A percentile compares a stretch with the other conserved stretches of the same genome.
phyloP scores from a whole-genome alignment of 2,888 invertebrate species.

The Rhamnusium bicolor region DNA sequence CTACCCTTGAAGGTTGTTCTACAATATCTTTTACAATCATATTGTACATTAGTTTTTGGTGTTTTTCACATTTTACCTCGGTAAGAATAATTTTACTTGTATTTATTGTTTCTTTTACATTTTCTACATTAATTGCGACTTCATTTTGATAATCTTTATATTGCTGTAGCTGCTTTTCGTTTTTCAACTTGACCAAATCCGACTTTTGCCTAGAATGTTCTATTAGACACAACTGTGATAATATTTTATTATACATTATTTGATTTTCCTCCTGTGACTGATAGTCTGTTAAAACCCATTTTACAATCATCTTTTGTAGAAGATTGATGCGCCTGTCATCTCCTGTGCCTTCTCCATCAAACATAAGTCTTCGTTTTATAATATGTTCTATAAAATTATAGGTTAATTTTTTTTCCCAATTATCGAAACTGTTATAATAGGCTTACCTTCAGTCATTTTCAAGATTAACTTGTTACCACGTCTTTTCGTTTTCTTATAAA shows the following conservation, averaged over 20 bases:
- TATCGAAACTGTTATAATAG: neutral
- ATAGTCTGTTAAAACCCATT: slow-evolving; percentile 82
- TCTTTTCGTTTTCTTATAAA: too few species aligned
- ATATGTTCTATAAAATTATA: slow-evolving; percentile 84
- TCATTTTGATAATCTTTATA: slow-evolving; percentile 84
- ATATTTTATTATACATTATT: slow-evolving; percentile 81
- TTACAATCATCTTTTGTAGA: slow-evolving; percentile 85
- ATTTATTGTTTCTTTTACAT: slow-evolving; percentile 86
- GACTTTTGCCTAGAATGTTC: slow-evolving; percentile 91
- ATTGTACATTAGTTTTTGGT: slow-evolving; percentile 94
- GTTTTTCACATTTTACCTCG: slow-evolving; percentile 87
- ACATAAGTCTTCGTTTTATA: slow-evolving; percentile 89
- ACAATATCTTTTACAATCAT: slow-evolving; percentile 91
- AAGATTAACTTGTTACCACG: too few species aligned
- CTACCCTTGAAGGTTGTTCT: slow-evolving; percentile 89
- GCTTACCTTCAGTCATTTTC: slow-evolving; percentile 32
- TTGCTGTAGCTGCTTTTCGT: slow-evolving; percentile 85
- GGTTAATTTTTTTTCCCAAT: neutral
- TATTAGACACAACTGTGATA: slow-evolving; percentile 88
- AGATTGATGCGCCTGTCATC: slow-evolving; percentile 92
- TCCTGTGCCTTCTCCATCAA: slow-evolving; percentile 97
- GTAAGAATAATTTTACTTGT: slow-evolving; percentile 85
- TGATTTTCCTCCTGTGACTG: slow-evolving; percentile 79
- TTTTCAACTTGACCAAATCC: slow-evolving; percentile 84
- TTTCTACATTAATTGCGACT: slow-evolving; percentile 84